Base-by-base conservation (phyloP, 53 echinoderm and acorn worm species). In the Stichopus horrens region DNA sequence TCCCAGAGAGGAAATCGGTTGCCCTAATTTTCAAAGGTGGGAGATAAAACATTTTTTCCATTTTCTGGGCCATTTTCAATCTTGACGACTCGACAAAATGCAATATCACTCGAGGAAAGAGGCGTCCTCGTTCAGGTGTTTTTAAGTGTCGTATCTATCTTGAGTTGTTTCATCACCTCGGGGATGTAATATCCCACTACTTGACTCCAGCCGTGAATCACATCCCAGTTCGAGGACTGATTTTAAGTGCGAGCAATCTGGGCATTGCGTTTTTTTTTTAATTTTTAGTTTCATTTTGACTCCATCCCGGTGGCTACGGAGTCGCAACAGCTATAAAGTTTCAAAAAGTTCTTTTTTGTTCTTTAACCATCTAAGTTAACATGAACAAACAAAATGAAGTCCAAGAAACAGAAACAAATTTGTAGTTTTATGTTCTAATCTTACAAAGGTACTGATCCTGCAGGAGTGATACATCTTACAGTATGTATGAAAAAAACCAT, bases 51-150 rank as follows among this genome's bases (percentile, higher is more conserved):
- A 56, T 81, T 81, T 71, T 16, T 63, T 37, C 63, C 10, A 63
- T 63, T 63, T 79, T 81, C 81, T 81, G 81, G 81, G 81, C 81
- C 81, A 81, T 81, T 81, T 81, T 81, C 81, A 16, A 81, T 81
- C 81, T 18, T 22, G 56, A 22, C 56, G 81, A 81, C 81, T 81
- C 57, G 81, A 81, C 56, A 56, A 58, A 81, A 56, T 57, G 81
- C 81, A 81, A 56, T 21, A 58, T 81, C 81, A 57, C 81, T 81
- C 57, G 81, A 81, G 20, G 56, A 57, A 55, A 7, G 11, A 55
- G 56, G 55, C 81, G 56, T 81, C 81, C 81, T 81, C 21, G 21
- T 81, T 81, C 81, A 81, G 57, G 58, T 55, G 8, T 19, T 81
- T 18, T 81, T 21, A 81, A 81, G 81, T 81, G 81, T 19, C n/a